phyloP scores from a whole-genome alignment of 2,113 vertebrate species.

The Ammospiza nelsoni region DNA sequence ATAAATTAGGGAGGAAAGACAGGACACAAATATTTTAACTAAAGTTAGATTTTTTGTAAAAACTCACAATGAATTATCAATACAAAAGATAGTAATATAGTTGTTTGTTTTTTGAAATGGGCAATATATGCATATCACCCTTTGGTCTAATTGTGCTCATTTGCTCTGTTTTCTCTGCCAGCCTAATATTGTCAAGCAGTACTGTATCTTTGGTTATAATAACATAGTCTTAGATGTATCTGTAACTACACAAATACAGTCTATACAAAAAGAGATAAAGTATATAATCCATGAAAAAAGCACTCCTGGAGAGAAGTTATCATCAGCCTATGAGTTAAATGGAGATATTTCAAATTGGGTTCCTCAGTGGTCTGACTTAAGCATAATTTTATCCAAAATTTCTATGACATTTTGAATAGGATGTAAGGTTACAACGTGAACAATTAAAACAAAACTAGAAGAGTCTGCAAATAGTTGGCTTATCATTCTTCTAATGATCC shows the following conservation, averaged over 20 bases:
- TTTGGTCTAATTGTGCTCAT: background rate
- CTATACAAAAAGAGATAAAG: background rate
- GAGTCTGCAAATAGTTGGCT: background rate
- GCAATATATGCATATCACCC: background rate
- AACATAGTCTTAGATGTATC: background rate
- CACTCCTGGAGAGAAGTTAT: background rate
- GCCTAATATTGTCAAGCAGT: background rate
- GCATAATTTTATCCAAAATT: background rate
- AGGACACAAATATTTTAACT: background rate
- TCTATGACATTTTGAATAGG: background rate
- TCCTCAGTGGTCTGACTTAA: background rate
- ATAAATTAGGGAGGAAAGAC: background rate
- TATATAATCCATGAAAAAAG: background rate
- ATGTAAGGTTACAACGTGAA: rapidly evolving
- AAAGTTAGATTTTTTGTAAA: background rate
- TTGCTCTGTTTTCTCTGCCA: background rate
- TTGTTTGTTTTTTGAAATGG: background rate
- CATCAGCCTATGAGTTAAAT: background rate
- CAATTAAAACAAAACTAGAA: background rate
- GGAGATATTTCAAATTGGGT: background rate
- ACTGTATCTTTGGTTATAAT: background rate
- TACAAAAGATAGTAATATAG: background rate
- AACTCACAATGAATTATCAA: background rate
- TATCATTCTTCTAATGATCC: background rate
- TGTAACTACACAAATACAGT: background rate